A percentile compares a stretch with the other conserved stretches of the same genome.
These are phyloP conservation scores for Psittacula echo DNA, from an alignment of 2,797 vertebrate genomes.

Conservation along the genomic window DNA sequence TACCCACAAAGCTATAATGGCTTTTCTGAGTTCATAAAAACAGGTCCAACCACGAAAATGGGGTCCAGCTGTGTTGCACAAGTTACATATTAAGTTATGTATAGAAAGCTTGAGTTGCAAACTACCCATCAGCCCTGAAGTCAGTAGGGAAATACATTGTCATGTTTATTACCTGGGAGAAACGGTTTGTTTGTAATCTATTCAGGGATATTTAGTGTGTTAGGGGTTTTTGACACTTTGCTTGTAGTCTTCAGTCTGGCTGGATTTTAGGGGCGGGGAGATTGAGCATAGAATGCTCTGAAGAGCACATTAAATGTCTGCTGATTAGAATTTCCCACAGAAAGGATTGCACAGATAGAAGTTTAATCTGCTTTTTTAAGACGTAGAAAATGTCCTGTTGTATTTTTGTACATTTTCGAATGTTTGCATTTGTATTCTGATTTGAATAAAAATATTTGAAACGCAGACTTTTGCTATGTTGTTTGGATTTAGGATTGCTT, in stretches of 20 bases:
- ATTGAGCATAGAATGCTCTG: background rate
- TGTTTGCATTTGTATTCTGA: constrained; percentile 24
- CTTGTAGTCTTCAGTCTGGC: background rate
- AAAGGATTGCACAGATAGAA: background rate
- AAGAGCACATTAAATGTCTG: background rate
- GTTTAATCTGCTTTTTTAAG: background rate
- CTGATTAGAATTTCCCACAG: background rate
- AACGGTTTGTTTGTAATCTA: background rate
- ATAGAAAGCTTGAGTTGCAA: background rate
- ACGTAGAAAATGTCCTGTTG: constrained; percentile 19
- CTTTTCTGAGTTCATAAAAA: background rate
- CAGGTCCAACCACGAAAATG: background rate
- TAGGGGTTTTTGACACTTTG: background rate
- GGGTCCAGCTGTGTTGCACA: background rate
- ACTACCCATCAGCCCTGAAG: background rate
- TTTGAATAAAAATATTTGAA: constrained; percentile 41
- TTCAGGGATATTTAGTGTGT: background rate
- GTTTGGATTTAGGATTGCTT: background rate
- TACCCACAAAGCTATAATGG: background rate
- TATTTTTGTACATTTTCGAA: constrained; percentile 55
- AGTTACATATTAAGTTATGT: background rate
- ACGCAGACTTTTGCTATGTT: background rate
- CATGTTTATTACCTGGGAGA: background rate
- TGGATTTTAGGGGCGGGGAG: background rate
- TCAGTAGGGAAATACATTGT: background rate